Evolutionary conservation across 2,113 vertebrate genomes (phyloP).

Genomic region (Nycticryphes semicollaris): DNA sequence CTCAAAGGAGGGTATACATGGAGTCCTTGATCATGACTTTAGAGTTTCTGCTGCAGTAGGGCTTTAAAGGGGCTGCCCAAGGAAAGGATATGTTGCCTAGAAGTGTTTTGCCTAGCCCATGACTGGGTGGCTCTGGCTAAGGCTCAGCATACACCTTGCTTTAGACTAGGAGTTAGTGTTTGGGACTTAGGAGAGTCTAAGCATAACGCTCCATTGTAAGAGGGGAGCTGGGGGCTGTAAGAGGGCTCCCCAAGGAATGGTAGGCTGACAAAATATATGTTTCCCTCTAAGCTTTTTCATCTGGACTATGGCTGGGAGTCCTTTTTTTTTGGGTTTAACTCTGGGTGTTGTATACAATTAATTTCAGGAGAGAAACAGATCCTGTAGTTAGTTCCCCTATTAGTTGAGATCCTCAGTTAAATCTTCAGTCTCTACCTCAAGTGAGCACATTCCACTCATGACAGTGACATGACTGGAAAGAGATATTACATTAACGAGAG

Average conservation of each 20-base stretch:
- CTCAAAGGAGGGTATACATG: neutral
- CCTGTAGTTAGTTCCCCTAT: neutral
- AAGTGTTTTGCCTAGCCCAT: neutral
- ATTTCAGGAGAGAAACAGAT: neutral
- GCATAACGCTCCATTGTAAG: neutral
- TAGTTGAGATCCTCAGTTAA: neutral
- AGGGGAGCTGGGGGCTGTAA: neutral
- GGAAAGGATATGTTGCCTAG: neutral
- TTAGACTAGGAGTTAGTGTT: neutral
- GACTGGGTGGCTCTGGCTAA: neutral
- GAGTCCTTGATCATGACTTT: neutral
- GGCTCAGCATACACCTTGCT: neutral
- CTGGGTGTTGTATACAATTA: neutral
- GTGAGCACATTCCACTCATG: neutral
- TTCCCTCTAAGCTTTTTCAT: neutral
- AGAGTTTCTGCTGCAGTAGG: neutral
- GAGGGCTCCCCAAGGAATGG: neutral
- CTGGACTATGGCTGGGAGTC: neutral
- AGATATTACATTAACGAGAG: neutral
- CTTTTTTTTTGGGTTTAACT: neutral
- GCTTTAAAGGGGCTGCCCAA: neutral
- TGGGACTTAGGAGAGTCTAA: neutral
- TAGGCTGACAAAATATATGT: neutral
- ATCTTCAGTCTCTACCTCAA: neutral
- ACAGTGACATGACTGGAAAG: neutral